Evolutionary conservation across 2,888 invertebrate genomes (phyloP).

Genomic region (Noctua janthina): DNA sequence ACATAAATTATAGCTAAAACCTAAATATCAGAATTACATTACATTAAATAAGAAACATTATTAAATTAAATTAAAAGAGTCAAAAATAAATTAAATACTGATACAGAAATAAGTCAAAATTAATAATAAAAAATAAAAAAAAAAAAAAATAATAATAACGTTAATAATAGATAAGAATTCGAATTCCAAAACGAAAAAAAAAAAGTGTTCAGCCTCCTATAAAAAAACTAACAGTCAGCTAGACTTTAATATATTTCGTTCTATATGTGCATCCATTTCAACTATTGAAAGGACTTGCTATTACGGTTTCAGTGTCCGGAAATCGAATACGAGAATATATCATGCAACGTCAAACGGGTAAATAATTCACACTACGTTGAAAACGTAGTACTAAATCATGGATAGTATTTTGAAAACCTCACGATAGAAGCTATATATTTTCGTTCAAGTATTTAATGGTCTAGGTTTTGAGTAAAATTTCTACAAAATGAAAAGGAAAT

Average conservation of each 20-base stretch:
- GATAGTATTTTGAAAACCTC: conserved; percentile 41
- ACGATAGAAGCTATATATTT: conserved; percentile 27
- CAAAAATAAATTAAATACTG: too few relatives aligned
- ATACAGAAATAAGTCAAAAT: too few relatives aligned
- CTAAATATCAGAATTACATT: too few relatives aligned
- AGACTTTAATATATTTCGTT: conserved; percentile 25
- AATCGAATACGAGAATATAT: conserved; percentile 65
- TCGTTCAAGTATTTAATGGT: conserved; percentile 4
- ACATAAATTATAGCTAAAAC: too few relatives aligned
- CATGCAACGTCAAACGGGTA: conserved; percentile 53
- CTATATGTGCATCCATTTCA: conserved; percentile 23
- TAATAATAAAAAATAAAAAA: too few relatives aligned
- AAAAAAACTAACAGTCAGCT: not conserved
- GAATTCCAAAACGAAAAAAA: not conserved
- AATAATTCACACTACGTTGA: conserved; percentile 50
- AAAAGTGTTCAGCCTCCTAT: not conserved
- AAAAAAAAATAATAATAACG: too few relatives aligned
- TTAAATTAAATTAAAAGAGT: too few relatives aligned
- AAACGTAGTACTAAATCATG: conserved; percentile 51
- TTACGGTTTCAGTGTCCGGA: conserved; percentile 57
- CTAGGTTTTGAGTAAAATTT: not conserved
- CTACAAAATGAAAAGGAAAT: too few relatives aligned
- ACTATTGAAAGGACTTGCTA: conserved; percentile 36
- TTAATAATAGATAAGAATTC: too few relatives aligned
- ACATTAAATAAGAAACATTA: too few relatives aligned